Base-by-base conservation (phyloP, 2,888 invertebrate genomes). In the Euproctis similis region DNA sequence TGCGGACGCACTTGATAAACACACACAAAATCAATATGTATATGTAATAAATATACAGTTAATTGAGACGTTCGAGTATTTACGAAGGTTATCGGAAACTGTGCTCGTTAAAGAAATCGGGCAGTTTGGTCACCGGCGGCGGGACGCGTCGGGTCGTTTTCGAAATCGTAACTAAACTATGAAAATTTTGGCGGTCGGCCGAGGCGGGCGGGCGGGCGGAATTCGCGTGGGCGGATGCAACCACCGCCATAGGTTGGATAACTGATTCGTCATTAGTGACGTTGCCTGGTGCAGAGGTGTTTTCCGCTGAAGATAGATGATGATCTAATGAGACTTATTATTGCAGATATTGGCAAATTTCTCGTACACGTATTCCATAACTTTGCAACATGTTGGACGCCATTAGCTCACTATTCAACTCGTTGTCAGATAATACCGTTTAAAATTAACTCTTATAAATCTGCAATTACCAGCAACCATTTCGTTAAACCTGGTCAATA, bases 131-230 rank as follows among this genome's bases (percentile, higher is more conserved):
- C 77, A 77, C 80, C 84, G 81, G 82, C 82, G 80, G 78, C 75
- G 80, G 75, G 75, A 82, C 81, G 78, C 81, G 84, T 82, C 84
- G 84, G 84, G 78, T 84, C 84, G 84, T 84, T 84, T 82, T 84
- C 84, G 84, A 76, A 82, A 81, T 84, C 82, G 84, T 81, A 81
- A 82, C 84, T 82, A 84, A 81, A 84, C 82, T 84, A 80, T 72
- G 78, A 75, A 77, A 80, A 71, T 69, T 56, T 81, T 82, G 84
- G 84, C 81, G 52, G 46, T 42, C 42, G 48, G 77, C 82, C 84
- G 77, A 78, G 76, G 77, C 70, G 76, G 71, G 70, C 70, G 76
- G 71, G 70, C 63, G 66, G 68, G 55, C 54, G 77, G 80, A 69
- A 77, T 80, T 59, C 51, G 82, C 63, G 82, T 81, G 68, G 81